Evolutionary conservation across 1,140 invertebrate species (phyloP).

Genomic region (Zophobas morio): DNA sequence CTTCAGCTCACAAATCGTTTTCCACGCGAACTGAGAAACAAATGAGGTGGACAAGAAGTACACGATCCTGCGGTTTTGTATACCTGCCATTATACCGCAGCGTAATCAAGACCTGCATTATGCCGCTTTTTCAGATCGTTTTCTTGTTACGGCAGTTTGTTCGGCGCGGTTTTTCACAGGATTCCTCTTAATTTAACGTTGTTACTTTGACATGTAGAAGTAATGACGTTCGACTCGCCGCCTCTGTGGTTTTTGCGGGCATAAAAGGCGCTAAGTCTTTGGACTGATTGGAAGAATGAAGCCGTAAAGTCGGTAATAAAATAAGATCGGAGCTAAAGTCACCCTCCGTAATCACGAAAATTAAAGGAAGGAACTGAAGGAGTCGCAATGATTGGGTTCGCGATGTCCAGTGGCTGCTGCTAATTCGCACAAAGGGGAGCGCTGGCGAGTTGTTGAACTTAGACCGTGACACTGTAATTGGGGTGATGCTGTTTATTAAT

Average conservation of each 20-base stretch:
- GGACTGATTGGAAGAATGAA: constrained; percentile 13
- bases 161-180: not conserved
- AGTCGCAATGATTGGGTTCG: constrained; percentile 5
- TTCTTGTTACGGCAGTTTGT: not conserved
- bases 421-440: constrained; percentile 14
- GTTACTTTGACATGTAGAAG: not conserved
- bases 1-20: constrained; percentile 7
- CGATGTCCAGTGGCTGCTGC: constrained; percentile 5
- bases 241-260: not conserved
- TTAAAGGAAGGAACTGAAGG: not conserved
- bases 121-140: not conserved
- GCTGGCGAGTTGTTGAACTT: constrained; percentile 16
- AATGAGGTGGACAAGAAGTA: constrained; percentile 21
- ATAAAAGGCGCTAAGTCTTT: not conserved
- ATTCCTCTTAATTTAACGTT: not conserved
- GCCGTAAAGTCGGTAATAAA: constrained; percentile 12
- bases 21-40: constrained; percentile 10
- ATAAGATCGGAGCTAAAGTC: constrained; percentile 2
- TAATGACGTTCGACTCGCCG: not conserved
- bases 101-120: constrained; percentile 1
- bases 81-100: constrained; percentile 4
- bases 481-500: not conserved
- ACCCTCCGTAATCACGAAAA: constrained; percentile 13
- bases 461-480: not conserved
- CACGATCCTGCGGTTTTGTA: constrained; percentile 15